Base-by-base conservation (phyloP, 1,140 invertebrate species). In the Heliothis virescens region DNA sequence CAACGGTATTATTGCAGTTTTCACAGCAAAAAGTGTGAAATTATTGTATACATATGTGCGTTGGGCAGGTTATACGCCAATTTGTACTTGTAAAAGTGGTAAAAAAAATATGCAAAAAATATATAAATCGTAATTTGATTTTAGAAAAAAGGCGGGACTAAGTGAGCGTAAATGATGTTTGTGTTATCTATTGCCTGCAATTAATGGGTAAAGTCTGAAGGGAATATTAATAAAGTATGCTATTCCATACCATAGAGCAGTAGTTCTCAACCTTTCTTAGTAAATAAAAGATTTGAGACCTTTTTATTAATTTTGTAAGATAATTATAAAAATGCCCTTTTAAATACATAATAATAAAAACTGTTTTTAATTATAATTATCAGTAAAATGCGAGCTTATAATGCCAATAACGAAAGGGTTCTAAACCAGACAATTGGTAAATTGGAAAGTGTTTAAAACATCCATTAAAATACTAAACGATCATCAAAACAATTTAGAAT, bases 11-110 rank as follows among this genome's bases (percentile, higher is more conserved):
- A 47, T 59, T 18, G n/a, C 41, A 41, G 9, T 53, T 52, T 57
- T 16, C 29, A 11, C n/a, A 41, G 13, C 53, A 73, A 73, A 73
- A 73, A 73, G 16, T 73, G 71, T 59, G 71, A 73, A 59, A 73
- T 73, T 73, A 2, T 34, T 57, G 21, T 34, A 59, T 41, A 41
- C 3, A 15, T 34, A 57, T 47, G 3, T 18, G 16, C 2, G 3
- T 41, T 2, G 34, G 26, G 16, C 53, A n/a, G 34, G 34, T 55
- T 47, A 16, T 21, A 41, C 29, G 71, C 52, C 52, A 73, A 73
- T 73, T 57, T 73, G 52, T 73, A 73, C 53, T 57, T 13, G 29
- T 57, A 59, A 57, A n/a, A 50, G 15, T 48, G 10, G 16, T 41
- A 57, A 57, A 73, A 57, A n/a, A 57, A 41, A 41, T 41, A 41